Percentiles rank a stretch among this genome's conserved stretches.
Conservation (phyloP, 2,888 invertebrate genomes). For the Osmoderma eremita region DNA sequence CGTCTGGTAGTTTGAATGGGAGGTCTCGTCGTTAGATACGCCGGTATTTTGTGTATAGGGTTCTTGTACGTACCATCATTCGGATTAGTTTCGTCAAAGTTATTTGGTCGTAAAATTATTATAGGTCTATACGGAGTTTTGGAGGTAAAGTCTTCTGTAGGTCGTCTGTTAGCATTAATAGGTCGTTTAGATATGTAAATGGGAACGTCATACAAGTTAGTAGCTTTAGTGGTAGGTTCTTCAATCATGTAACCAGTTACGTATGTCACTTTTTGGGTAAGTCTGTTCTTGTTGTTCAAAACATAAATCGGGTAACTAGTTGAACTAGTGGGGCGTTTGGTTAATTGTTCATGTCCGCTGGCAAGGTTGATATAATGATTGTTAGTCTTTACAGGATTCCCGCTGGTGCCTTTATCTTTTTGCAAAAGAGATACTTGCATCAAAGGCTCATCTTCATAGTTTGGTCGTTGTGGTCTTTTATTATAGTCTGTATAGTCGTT, state of each 20-base stretch:
- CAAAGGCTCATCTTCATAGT: conserved; percentile 12
- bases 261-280: conserved; percentile 30
- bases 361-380: background rate
- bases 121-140: conserved; percentile 50
- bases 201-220: conserved; percentile 32
- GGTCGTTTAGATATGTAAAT: conserved; percentile 8
- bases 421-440: conserved; percentile 14
- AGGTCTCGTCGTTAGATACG: conserved; percentile 8
- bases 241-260: conserved; percentile 38
- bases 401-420: conserved; percentile 16
- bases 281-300: background rate
- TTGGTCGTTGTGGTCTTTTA: background rate
- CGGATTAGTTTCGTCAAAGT: background rate
- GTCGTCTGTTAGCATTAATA: conserved; percentile 1
- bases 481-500: conserved; percentile 7
- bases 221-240: conserved; percentile 30
- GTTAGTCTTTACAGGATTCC: conserved; percentile 12
- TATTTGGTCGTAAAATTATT: conserved; percentile 31
- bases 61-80: background rate
- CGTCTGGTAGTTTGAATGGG: conserved; percentile 9
- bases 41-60: conserved; percentile 12
- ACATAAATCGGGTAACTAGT: conserved; percentile 38
- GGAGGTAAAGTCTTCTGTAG: conserved; percentile 43
- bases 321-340: conserved; percentile 1
- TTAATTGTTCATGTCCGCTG: conserved; percentile 14